phyloP scores from a whole-genome alignment of 2,888 invertebrate species.

The Chymomyza amoena region DNA sequence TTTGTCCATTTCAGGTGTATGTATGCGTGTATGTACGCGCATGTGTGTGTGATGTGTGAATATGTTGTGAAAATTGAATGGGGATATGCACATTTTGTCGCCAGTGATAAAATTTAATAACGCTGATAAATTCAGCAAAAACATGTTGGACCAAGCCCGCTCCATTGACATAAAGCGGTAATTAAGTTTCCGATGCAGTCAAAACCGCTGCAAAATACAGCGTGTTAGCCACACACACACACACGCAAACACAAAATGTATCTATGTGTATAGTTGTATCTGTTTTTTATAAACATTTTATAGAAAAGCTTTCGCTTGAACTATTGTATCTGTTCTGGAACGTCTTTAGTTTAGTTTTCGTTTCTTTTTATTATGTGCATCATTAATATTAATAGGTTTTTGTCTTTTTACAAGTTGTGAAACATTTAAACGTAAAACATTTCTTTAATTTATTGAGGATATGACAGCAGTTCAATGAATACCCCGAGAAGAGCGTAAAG shows the following conservation, averaged over 20 bases:
- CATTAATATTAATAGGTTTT: slow-evolving; percentile 54
- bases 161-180: slow-evolving; percentile 77
- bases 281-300: slow-evolving; percentile 7
- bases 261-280: background rate
- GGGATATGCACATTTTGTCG: slow-evolving; percentile 72
- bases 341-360: background rate
- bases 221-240: background rate
- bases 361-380: slow-evolving; percentile 52
- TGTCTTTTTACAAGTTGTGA: slow-evolving; percentile 38
- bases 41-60: slow-evolving; percentile 61
- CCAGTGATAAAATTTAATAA: slow-evolving; percentile 77
- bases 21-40: slow-evolving; percentile 12
- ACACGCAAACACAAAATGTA: background rate
- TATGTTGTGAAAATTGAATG: slow-evolving; percentile 71
- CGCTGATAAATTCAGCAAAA: slow-evolving; percentile 76
- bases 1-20: slow-evolving; percentile 6
- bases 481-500: background rate
- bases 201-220: slow-evolving; percentile 2
- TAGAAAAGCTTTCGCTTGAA: slow-evolving; percentile 52
- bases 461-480: slow-evolving; percentile 3
- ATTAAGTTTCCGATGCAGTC: slow-evolving; percentile 65
- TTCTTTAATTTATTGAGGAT: slow-evolving; percentile 62
- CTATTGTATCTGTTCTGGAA: background rate
- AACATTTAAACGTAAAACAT: slow-evolving; percentile 62
- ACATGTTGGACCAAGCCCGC: slow-evolving; percentile 68